Evolutionary conservation across 2,888 invertebrate genomes (phyloP), one percentile per base, ranked within the genome.

Genomic region (Timema cristinae): DNA sequence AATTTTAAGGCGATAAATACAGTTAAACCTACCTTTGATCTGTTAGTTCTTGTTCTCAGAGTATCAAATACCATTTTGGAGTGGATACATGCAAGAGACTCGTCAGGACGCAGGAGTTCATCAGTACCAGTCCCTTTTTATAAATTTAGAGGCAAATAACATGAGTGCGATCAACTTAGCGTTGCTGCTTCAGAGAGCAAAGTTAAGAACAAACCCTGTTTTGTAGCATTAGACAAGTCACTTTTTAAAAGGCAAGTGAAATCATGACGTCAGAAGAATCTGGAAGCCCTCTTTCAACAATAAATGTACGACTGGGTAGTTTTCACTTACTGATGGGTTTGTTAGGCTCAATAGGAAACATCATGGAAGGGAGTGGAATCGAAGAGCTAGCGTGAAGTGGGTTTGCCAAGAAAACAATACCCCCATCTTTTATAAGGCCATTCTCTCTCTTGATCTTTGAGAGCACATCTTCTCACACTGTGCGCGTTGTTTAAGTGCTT

Each of bases 1-100:
- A 56, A 2, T 56, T 5, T 15, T 11, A 13, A 13, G 16, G 6
- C 10, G 16, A 56, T n/a, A 16, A 7, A 56, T 13, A 2, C 10
- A 56, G 56, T 56, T 56, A 1, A 56, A 56, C n/a, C 56, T 56
- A 56, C 2, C 56, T 15, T 56, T n/a, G 1, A 56, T 56, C 8
- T 56, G 56, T 56, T 5, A 16, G 10, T 56, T 56, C 11, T 13
- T 56, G 56, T 56, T 56, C 56, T 56, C 56, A 56, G 56, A 56
- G 56, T 7, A 4, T 16, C 2, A 13, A 7, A 5, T 56, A 56
- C 4, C 56, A 56, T 56, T 56, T 56, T 56, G 56, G 56, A 56
- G n/a, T 56, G 56, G 56, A 13, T 56, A 13, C 11, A 56, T 5
- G 56, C 56, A 56, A 56, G 56, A 7, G 16, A 16, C 56, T 56